phyloP scores from a whole-genome alignment of 1,140 invertebrate genomes.

The Drosophila obscura region DNA sequence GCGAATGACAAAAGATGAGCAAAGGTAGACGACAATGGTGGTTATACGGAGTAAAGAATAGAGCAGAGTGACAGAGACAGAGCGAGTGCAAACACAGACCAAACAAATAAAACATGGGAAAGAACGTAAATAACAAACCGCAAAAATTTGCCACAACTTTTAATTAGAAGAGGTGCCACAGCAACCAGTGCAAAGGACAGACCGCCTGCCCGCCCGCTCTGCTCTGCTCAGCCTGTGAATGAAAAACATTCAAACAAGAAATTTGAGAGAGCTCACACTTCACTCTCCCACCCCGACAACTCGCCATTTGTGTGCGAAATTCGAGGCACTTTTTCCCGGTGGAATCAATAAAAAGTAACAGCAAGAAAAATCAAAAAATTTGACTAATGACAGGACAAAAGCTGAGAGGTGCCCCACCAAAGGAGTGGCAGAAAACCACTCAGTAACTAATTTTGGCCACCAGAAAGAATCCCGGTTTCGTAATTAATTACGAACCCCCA shows the following conservation, averaged over 20 bases:
- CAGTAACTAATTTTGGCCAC: conserved; percentile 6
- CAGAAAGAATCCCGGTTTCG: conserved; percentile 12
- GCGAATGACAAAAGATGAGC: background rate
- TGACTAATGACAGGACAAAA: conserved; percentile 38
- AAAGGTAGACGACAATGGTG: no score
- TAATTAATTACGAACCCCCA: conserved; percentile 58
- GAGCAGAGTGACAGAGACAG: background rate
- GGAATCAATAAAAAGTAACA: conserved; percentile 5
- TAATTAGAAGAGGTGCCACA: conserved; percentile 53
- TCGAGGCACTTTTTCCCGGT: conserved; percentile 2
- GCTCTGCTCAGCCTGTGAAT: background rate
- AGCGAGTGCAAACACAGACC: background rate
- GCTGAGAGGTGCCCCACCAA: background rate
- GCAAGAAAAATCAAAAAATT: conserved; percentile 25
- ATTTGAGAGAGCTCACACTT: background rate
- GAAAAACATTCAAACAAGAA: conserved; percentile 14
- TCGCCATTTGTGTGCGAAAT: background rate
- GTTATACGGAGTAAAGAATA: background rate
- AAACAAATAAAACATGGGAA: conserved; percentile 31
- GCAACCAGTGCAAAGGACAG: conserved; percentile 19
- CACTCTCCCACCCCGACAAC: background rate
- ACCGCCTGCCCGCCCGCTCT: no score
- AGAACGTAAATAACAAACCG: conserved; percentile 45
- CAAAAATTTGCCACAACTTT: conserved; percentile 60
- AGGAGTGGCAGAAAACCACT: background rate